Evolutionary conservation across 1,140 invertebrate species (phyloP).

Genomic region (Copidosoma floridanum): DNA sequence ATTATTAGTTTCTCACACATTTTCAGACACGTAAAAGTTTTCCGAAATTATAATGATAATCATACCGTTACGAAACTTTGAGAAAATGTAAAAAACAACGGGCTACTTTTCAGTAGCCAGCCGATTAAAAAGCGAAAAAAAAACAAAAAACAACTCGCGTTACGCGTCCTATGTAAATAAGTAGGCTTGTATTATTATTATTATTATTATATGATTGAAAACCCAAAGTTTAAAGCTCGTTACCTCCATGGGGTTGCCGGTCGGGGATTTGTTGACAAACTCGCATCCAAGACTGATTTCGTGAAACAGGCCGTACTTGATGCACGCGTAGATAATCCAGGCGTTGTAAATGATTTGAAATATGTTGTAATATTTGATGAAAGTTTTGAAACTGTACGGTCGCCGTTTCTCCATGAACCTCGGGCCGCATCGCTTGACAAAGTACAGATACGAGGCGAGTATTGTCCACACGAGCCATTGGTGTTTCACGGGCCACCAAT

Average conservation of each 20-base stretch:
- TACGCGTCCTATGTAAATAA: too few species aligned
- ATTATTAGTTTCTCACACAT: too few species aligned
- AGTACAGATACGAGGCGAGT: slow-evolving; percentile 54
- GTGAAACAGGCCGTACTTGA: slow-evolving; percentile 37
- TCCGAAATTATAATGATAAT: too few species aligned
- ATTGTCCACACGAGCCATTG: slow-evolving; percentile 55
- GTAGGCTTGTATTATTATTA: too few species aligned
- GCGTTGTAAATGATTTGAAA: slow-evolving; percentile 58
- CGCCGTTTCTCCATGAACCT: slow-evolving; percentile 61
- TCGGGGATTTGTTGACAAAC: slow-evolving; percentile 29
- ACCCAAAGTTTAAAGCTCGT: slow-evolving; percentile 1
- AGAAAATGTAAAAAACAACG: too few species aligned
- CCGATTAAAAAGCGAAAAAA: too few species aligned
- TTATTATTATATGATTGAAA: not conserved
- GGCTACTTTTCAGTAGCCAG: too few species aligned
- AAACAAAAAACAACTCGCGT: too few species aligned
- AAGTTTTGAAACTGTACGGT: slow-evolving; percentile 59
- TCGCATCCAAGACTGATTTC: slow-evolving; percentile 37
- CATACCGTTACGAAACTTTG: too few species aligned
- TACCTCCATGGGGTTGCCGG: slow-evolving; percentile 32
- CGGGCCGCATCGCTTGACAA: slow-evolving; percentile 58
- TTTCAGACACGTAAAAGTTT: too few species aligned
- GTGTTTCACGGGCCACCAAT: slow-evolving; percentile 61
- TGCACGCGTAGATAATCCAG: slow-evolving; percentile 53
- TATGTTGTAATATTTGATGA: slow-evolving; percentile 64